These are phyloP conservation scores for Tetragonisca angustula DNA, from an alignment of 2,888 invertebrate species.

Conservation along the genomic window DNA sequence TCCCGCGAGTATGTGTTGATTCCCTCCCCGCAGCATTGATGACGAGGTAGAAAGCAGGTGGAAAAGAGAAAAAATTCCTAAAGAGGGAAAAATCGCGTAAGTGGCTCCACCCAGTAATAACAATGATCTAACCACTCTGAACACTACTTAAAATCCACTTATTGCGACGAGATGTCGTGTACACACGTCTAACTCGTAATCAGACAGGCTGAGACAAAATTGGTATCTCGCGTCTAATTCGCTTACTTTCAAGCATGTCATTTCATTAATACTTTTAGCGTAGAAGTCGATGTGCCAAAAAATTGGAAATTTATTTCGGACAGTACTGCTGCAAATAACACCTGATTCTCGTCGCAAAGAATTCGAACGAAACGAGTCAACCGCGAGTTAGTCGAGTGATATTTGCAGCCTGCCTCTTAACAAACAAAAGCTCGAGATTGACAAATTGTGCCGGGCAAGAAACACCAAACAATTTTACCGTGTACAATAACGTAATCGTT, in stretches of 20 bases:
- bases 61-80: not conserved
- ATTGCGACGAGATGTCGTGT: too few relatives aligned
- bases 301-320: too few relatives aligned
- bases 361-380: too few relatives aligned
- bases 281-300: too few relatives aligned
- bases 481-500: not conserved
- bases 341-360: too few relatives aligned
- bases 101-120: not conserved
- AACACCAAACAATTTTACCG: not conserved
- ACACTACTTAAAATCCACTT: not conserved
- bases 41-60: not conserved
- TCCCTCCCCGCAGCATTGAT: not conserved
- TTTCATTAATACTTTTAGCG: too few relatives aligned
- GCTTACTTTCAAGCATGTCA: too few relatives aligned
- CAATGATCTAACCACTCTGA: not conserved
- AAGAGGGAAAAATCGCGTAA: not conserved
- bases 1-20: slow-evolving; percentile 19
- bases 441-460: not conserved
- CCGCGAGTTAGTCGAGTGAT: not conserved
- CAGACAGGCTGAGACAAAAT: too few relatives aligned
- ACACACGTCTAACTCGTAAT: too few relatives aligned
- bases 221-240: too few relatives aligned
- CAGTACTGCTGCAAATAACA: too few relatives aligned
- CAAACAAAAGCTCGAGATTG: slow-evolving; percentile 3
- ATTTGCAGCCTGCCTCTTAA: not conserved